Evolutionary conservation across 2,888 invertebrate species (phyloP), one percentile per base, ranked within the genome.

Genomic region (Eupeodes latifasciatus): DNA sequence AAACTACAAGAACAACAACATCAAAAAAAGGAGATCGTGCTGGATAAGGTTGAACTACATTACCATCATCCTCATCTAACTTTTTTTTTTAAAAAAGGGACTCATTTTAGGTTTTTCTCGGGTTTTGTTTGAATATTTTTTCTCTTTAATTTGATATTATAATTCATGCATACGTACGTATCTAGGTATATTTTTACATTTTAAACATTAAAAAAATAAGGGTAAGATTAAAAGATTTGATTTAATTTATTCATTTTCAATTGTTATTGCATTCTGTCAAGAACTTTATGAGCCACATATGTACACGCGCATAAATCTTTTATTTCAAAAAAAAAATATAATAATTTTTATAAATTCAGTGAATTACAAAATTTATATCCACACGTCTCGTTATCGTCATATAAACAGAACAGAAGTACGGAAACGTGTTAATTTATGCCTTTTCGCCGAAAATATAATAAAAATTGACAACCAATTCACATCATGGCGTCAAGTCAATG

Each of bases 181-280:
- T 40, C 6, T 40, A 40, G 40, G 40, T 40, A 6, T 40, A 4
- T 40, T 0, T 40, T 64, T 82, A 71, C 14, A 51, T 5, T 40
- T 64, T 79, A 71, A 51, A 51, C 34, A 51, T 72, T 62, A 57
- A 51, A 61, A 19, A 27, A 69, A 57, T 57, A 69, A 72, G 80
- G 79, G 78, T 59, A 75, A 77, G 34, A 82, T 67, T 59, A 57
- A 57, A 27, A 40, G 59, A 69, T 69, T 69, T 51, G 5, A 36
- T 71, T 44, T 75, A 80, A 86, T 83, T 67, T 87, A 76, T 87
- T 83, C 80, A 72, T 53, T 59, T 71, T 36, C 57, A 66, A 80
- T 86, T 69, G 16, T 40, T 53, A 55, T 14, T 47, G 9, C 11
- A 57, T 59, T 2, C 11, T 36, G 11, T 72, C 47, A 1, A 16